Base-by-base conservation (phyloP, 2,888 invertebrate genomes). In the Parasteatoda lunata region DNA sequence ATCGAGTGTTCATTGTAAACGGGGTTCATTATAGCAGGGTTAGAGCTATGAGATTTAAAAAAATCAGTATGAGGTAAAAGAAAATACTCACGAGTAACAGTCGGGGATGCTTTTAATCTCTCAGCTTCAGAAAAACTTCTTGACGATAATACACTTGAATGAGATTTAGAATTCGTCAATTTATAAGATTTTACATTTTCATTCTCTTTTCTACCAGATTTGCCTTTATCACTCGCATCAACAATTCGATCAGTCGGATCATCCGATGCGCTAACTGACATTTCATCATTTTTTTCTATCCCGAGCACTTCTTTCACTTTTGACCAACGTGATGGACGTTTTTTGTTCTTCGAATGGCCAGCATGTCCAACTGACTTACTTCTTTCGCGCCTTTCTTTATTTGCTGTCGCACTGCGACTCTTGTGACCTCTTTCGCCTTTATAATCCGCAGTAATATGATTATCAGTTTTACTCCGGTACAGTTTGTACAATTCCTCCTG, bases 241-340 rank as follows among this genome's bases (percentile, higher is more conserved):
- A 9, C 4, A 7, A 45, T 49, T 6, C 72, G 66, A 59, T 59
- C 71, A 9, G 71, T 81, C n/a, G 15, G n/a, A 51, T 48, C 81
- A 66, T 72, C 72, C 8, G 76, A 69, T 9, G 77, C 77, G 15
- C 59, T 71, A 5, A 68, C 64, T 3, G 87, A 87, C 9, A 77
- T 48, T 4, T 82, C 87, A 47, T 88, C 88, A 3, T 65, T 72
- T 49, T 83, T 88, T 65, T 88, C 88, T 8, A 88, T 96, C 90
- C 95, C 96, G 90, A 96, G 96, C 13, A 97, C 97, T 71, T 96
- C 96, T 92, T 97, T 97, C 9, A 97, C 97, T 92, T 95, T 95
- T 0, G 96, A 96, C 97, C 97, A 97, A 91, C 97, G 97, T 0
- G 96, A 86, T 47, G 93, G 87, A 93, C 93, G 8, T 93, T 93